Percentiles rank a stretch among this genome's conserved stretches.
Evolutionary conservation across 2,797 vertebrate species (phyloP).

Genomic region (Oceanodroma leucorhoa): DNA sequence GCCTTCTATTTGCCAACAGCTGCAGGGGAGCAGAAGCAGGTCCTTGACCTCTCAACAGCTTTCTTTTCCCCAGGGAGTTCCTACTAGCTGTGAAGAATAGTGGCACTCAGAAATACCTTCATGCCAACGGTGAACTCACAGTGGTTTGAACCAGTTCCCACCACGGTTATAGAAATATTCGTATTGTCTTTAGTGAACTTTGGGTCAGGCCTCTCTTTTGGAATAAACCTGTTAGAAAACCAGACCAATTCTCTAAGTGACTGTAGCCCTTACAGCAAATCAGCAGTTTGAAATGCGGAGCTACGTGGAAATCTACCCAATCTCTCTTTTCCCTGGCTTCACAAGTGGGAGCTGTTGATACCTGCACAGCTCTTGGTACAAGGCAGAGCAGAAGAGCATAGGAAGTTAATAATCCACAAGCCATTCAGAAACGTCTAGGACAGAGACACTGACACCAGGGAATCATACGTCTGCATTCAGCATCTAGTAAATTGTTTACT

Average conservation of each 20-base stretch:
- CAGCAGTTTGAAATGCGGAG: conserved; percentile 35
- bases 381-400: conserved; percentile 22
- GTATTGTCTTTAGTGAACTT: neutral
- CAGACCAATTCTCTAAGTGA: neutral
- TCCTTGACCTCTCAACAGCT: neutral
- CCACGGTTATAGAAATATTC: neutral
- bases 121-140: neutral
- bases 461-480: neutral
- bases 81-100: neutral
- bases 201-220: neutral
- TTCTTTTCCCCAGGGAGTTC: neutral
- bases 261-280: conserved; percentile 30
- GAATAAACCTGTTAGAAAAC: neutral
- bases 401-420: conserved; percentile 42
- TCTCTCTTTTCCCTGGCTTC: conserved; percentile 4
- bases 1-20: neutral
- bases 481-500: neutral
- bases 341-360: conserved; percentile 58
- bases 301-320: conserved; percentile 28
- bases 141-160: neutral
- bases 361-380: neutral
- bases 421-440: conserved; percentile 3
- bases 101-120: neutral
- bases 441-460: conserved; percentile 11
- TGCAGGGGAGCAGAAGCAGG: neutral